A percentile compares a stretch with the other conserved stretches of the same genome.
phyloP scores from a whole-genome alignment of 2,797 vertebrate species.

The Acestrorhynchus altus region DNA sequence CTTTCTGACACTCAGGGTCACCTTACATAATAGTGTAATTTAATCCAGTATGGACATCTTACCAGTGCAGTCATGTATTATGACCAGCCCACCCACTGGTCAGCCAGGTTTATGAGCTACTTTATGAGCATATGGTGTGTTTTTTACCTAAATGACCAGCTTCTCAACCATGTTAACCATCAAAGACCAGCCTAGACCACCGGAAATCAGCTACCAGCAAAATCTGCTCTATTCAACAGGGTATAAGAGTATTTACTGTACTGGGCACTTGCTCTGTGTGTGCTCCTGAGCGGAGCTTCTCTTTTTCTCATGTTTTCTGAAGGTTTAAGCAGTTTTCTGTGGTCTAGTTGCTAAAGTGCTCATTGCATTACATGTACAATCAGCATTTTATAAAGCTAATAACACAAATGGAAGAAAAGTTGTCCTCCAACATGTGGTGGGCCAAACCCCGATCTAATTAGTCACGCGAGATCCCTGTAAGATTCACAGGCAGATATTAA shows the following conservation, averaged over 20 bases:
- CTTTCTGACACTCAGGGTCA: too few species aligned
- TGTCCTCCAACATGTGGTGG: constrained; percentile 15
- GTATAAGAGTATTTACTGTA: not conserved
- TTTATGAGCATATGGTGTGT: too few species aligned
- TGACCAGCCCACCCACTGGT: too few species aligned
- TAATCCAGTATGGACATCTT: too few species aligned
- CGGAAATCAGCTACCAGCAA: too few species aligned
- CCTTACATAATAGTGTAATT: too few species aligned
- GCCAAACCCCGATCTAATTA: constrained; percentile 27
- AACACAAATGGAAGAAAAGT: constrained; percentile 20
- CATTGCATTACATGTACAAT: constrained; percentile 17
- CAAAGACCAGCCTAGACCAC: too few species aligned
- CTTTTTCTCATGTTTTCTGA: not conserved
- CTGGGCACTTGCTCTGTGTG: not conserved
- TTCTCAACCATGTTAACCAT: too few species aligned
- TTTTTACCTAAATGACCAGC: too few species aligned
- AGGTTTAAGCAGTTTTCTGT: constrained; percentile 28
- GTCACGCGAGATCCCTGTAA: constrained; percentile 48
- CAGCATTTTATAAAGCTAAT: constrained; percentile 22
- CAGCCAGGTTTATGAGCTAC: too few species aligned
- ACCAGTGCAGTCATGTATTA: too few species aligned
- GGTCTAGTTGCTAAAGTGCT: constrained; percentile 21
- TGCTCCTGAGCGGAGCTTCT: not conserved
- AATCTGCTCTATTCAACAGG: too few species aligned
- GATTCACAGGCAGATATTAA: constrained; percentile 59